A percentile compares a stretch with the other conserved stretches of the same genome.
Evolutionary conservation across 2,797 vertebrate species (phyloP).

Genomic region (Cuculus canorus): DNA sequence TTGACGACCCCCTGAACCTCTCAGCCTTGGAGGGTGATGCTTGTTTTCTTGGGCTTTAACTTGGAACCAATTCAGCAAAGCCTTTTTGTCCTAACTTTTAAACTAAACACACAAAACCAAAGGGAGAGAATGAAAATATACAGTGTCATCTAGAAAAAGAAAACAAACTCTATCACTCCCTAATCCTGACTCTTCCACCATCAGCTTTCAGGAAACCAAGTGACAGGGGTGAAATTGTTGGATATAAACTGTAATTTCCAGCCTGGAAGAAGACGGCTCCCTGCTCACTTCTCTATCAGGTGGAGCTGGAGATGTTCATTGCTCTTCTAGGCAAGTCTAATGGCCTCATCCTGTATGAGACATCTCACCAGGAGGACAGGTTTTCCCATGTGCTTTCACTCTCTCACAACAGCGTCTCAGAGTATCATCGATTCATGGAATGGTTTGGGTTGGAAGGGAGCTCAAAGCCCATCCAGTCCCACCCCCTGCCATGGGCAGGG

Average conservation of each 20-base stretch:
- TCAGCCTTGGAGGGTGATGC: not conserved
- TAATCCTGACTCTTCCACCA: not conserved
- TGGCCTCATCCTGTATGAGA: not conserved
- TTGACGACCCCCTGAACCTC: not conserved
- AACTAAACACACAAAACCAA: not conserved
- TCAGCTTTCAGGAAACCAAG: not conserved
- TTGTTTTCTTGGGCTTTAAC: not conserved
- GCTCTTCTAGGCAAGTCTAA: not conserved
- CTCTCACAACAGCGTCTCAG: not conserved
- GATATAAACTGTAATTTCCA: not conserved
- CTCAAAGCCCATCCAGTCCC: too few relatives aligned
- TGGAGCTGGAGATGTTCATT: not conserved
- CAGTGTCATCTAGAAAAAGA: not conserved
- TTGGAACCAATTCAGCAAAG: not conserved
- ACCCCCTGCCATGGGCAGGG: too few relatives aligned
- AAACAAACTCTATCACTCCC: not conserved
- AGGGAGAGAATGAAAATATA: not conserved
- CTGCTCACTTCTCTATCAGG: not conserved
- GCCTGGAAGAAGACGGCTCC: rapidly evolving
- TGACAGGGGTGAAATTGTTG: not conserved
- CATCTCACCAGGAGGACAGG: not conserved
- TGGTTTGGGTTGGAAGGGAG: too few relatives aligned
- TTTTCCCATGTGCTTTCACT: not conserved
- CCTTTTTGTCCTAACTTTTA: not conserved
- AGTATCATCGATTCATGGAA: too few relatives aligned